These are phyloP conservation scores for Acronicta alni DNA, from an alignment of 2,888 invertebrate genomes.

Conservation along the genomic window DNA sequence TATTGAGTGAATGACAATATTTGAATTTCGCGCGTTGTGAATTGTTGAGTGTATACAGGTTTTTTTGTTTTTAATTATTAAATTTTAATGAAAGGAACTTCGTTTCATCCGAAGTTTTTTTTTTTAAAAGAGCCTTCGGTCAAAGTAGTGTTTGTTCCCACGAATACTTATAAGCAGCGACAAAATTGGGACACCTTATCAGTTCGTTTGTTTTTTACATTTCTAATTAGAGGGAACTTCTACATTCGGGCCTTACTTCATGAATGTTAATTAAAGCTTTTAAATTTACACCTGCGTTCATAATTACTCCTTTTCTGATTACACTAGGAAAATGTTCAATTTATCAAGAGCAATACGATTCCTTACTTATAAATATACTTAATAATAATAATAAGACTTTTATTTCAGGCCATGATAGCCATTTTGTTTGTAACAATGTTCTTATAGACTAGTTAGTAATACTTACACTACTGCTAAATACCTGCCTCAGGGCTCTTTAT, in stretches of 20 bases:
- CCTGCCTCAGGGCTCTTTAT: conserved; percentile 53
- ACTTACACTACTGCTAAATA: too few relatives aligned
- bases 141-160: conserved; percentile 42
- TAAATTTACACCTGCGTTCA: conserved; percentile 55
- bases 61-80: too few relatives aligned
- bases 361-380: conserved; percentile 46
- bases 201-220: conserved; percentile 61
- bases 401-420: too few relatives aligned
- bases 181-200: conserved; percentile 60
- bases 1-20: too few relatives aligned
- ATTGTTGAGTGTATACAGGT: too few relatives aligned
- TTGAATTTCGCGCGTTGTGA: too few relatives aligned
- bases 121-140: conserved; percentile 28
- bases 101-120: too few relatives aligned
- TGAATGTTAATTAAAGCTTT: conserved; percentile 58
- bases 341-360: conserved; percentile 47
- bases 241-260: conserved; percentile 44
- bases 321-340: conserved; percentile 46
- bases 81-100: too few relatives aligned
- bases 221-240: conserved; percentile 60
- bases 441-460: too few relatives aligned
- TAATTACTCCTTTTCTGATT: conserved; percentile 52
- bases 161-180: conserved; percentile 39
- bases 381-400: too few relatives aligned
- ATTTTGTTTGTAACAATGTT: too few relatives aligned